Base-by-base conservation (phyloP, 2,113 vertebrate genomes). In the Dromaius novaehollandiae region DNA sequence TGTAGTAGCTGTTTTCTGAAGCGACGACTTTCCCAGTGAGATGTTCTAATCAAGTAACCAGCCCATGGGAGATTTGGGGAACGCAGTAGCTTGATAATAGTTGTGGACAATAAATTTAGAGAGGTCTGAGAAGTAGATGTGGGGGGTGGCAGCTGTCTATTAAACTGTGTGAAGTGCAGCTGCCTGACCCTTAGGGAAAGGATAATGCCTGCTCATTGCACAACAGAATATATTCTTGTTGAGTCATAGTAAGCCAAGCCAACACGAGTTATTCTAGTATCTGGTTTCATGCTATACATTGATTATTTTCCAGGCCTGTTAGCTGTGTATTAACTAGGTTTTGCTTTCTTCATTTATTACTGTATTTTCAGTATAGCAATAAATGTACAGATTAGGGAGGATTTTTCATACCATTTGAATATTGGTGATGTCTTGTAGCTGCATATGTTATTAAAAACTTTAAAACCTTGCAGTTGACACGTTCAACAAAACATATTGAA, bases 361-460 rank as follows among this genome's bases (percentile, higher is more conserved):
- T 6, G 0, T 46, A n/a, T 71, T 95, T 88, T 63, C 34, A 66
- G 14, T 68, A 19, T 73, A 21, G 36, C 28, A 65, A 10, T 71
- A 17, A 69, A 8, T 4, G 24, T 74, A 36, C 12, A 44, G 44
- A 16, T 73, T 36, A 13, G 2, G 70, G 22, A 70, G 20, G 36
- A 25, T 51, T 88, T 50, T 32, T 63, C 1, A 0, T 74, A 13
- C 19, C 44, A 11, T 87, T 93, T 61, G 66, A 76, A 44, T 63
- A 20, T 26, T 40, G 50, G 20, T 73, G 58, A 20, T 79, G 25
- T 51, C 88, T 74, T 93, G 63, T 94, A 94, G 86, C 81, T 92
- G 69, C 2, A 0, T 20, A 11, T 19, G 34, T 80, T 87, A 40
- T 16, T 63, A 80, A 73, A 86, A 89, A 80, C 16, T 87, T 44